Conservation (phyloP, 2,113 vertebrate genomes). For the Scolopax mira region DNA sequence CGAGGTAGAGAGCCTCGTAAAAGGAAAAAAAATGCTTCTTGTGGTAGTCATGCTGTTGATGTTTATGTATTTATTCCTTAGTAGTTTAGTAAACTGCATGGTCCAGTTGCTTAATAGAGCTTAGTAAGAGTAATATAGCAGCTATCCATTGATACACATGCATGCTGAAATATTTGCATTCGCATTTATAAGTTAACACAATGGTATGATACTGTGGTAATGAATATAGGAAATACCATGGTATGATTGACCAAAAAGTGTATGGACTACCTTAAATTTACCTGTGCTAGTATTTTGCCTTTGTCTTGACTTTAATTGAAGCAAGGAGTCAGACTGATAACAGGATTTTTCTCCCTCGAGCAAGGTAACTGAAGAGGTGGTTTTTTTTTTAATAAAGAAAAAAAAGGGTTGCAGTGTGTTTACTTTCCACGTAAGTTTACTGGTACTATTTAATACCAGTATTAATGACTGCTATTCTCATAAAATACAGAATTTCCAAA, state of each 20-base stretch:
- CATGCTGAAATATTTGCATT: background rate
- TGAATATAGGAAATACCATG: background rate
- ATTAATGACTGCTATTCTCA: background rate
- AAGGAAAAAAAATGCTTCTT: background rate
- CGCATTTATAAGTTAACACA: background rate
- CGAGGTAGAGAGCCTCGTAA: background rate
- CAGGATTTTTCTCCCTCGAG: background rate
- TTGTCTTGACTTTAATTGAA: background rate
- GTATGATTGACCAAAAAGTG: background rate
- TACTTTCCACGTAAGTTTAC: background rate
- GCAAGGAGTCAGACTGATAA: background rate
- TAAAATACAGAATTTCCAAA: background rate
- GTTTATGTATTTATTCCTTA: background rate
- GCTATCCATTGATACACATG: background rate
- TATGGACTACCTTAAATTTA: background rate
- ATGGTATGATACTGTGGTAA: background rate
- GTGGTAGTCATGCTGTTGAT: background rate
- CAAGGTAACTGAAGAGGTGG: background rate
- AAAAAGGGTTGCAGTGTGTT: background rate
- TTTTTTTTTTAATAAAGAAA: background rate
- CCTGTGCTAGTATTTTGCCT: background rate
- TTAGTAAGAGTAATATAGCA: background rate
- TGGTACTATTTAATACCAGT: background rate
- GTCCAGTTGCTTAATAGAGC: background rate
- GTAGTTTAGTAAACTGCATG: background rate